Percentiles rank a stretch among this genome's conserved stretches.
phyloP scores from a whole-genome alignment of 2,113 vertebrate species.

The Myotis davidii region DNA sequence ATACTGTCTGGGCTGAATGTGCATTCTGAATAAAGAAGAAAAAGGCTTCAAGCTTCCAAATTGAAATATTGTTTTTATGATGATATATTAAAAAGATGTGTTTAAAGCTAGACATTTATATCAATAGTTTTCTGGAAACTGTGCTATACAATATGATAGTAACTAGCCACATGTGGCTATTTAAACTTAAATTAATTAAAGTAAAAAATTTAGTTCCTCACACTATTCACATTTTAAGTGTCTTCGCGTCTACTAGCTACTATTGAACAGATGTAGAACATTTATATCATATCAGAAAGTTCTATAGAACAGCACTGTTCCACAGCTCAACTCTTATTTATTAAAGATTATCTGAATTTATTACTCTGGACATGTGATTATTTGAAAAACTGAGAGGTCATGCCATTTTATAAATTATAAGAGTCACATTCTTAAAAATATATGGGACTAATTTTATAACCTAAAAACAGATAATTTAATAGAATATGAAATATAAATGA shows the following conservation, averaged over 20 bases:
- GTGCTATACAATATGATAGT: background rate
- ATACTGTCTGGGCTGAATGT: background rate
- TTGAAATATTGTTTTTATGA: background rate
- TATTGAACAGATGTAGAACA: background rate
- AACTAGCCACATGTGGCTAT: background rate
- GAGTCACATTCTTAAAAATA: conserved; percentile 7
- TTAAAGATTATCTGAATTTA: conserved; percentile 22
- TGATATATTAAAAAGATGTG: background rate
- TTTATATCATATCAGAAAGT: background rate
- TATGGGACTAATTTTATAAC: conserved; percentile 6
- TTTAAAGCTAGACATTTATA: conserved; percentile 1
- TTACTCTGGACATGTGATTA: background rate
- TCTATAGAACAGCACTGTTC: background rate
- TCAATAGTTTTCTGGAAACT: background rate
- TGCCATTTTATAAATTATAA: conserved; percentile 32
- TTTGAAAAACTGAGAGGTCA: conserved; percentile 29
- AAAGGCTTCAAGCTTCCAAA: background rate
- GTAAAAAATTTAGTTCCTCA: background rate
- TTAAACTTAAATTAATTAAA: conserved; percentile 15
- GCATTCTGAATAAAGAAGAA: conserved; percentile 8
- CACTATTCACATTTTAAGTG: background rate
- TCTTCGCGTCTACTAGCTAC: background rate
- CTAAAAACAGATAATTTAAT: background rate
- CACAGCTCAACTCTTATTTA: background rate
- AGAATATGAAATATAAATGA: background rate